Base-by-base conservation (phyloP, 2,797 vertebrate genomes). In the Buphagus erythrorhynchus region DNA sequence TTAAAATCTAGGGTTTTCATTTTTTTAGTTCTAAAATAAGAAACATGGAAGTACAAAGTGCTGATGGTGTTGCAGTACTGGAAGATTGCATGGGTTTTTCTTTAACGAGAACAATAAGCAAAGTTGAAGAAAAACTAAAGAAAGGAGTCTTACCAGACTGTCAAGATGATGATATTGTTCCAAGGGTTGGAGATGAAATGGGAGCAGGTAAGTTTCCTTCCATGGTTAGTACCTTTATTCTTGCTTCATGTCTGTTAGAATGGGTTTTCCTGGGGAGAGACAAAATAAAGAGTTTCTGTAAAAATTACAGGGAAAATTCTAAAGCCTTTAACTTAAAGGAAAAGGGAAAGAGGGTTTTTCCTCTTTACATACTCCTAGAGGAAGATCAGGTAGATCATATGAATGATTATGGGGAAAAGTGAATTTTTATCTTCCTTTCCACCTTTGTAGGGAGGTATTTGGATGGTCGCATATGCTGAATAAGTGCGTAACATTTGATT, bases 81-180 rank as follows among this genome's bases (percentile, higher is more conserved):
- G 98, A 98, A n/a, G 98, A 98, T 58, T 97, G 98, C 51, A 86
- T 68, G 28, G 98, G 99, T 85, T 98, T 97, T 89, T 99, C 99
- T 76, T 97, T 99, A 97, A 97, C 97, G 63, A 99, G 98, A 95
- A 98, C 98, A 40, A 98, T 99, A 83, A 98, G 91, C 45, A 98
- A 93, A 93, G 98, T 98, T 91, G 99, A 99, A 98, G 98, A 98
- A 91, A 98, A 98, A 89, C 97, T 99, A 91, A 98, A 98, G n/a
- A 97, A 98, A 91, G 95, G 96, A 36, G 76, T 48, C 67, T 57
- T 92, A 57, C 93, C 96, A 72, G 98, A 98, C 71, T 87, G 79
- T 73, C 38, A 74, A 65, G 97, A 97, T 66, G 98, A 99, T 61
- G 98, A 98, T 66, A 43, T 98, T 92, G 96, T 98, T 83, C 96